These are phyloP conservation scores for Calosoma granatense DNA, from an alignment of 1,140 invertebrate species.

Conservation along the genomic window DNA sequence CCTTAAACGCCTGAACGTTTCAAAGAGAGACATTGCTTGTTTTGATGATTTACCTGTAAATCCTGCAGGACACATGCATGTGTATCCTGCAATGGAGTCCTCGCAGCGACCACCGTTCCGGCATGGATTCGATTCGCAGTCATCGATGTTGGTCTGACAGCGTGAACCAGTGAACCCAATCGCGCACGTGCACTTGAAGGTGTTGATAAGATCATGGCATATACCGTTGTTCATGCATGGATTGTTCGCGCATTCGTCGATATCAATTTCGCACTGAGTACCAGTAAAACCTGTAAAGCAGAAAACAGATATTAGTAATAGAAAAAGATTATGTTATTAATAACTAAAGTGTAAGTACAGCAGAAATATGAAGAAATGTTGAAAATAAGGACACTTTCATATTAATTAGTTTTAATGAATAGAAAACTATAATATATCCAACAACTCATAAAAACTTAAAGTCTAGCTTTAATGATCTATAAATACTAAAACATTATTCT, in stretches of 20 bases:
- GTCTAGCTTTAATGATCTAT: too few relatives aligned
- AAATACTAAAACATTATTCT: too few relatives aligned
- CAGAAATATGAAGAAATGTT: too few relatives aligned
- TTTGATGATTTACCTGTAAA: constrained; percentile 74
- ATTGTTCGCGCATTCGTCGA: constrained; percentile 80
- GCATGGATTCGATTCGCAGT: constrained; percentile 76
- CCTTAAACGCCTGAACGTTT: too few relatives aligned
- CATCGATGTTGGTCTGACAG: constrained; percentile 85
- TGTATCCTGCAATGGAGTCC: constrained; percentile 77
- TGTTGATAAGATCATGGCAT: constrained; percentile 78
- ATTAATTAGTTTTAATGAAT: too few relatives aligned
- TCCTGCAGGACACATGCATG: constrained; percentile 73
- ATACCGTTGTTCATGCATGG: constrained; percentile 80
- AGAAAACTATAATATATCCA: too few relatives aligned
- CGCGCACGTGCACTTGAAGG: constrained; percentile 75
- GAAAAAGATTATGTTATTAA: neutral
- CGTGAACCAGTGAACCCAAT: constrained; percentile 75
- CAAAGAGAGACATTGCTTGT: too few relatives aligned
- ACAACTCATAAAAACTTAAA: too few relatives aligned
- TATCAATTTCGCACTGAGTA: constrained; percentile 83
- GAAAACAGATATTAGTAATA: constrained; percentile 18
- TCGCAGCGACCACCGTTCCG: constrained; percentile 77
- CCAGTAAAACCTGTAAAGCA: constrained; percentile 72
- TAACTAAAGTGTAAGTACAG: neutral
- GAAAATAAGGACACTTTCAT: too few relatives aligned